phyloP scores from a whole-genome alignment of 2,888 invertebrate species.

The Parnassius orleans region DNA sequence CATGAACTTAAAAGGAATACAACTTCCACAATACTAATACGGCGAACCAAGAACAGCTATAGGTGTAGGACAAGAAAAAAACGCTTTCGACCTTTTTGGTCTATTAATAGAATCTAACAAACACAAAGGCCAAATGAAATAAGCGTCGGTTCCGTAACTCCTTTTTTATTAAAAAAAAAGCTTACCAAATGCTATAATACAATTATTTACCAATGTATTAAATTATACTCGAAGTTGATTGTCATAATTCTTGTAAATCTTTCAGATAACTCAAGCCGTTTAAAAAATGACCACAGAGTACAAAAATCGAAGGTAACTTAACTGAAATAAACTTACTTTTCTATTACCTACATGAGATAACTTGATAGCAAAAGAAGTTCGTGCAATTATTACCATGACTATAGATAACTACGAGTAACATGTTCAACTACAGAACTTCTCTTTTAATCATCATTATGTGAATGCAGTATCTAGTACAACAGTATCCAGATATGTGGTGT shows the following conservation, averaged over 20 bases:
- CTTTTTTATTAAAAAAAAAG: conserved; percentile 11
- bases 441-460: no score
- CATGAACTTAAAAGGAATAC: conserved; percentile 49
- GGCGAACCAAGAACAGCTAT: conserved; percentile 43
- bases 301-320: background rate
- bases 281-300: conserved; percentile 2
- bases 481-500: no score
- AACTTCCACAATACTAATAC: conserved; percentile 40
- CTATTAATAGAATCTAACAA: conserved; percentile 18
- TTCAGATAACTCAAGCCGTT: no score
- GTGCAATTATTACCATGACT: no score
- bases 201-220: conserved; percentile 20
- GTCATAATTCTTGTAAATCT: background rate
- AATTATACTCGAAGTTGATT: conserved; percentile 11
- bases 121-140: conserved; percentile 20
- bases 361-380: no score
- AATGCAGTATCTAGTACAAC: no score
- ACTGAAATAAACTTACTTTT: no score
- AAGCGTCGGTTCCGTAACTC: conserved; percentile 3
- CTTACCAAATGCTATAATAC: background rate
- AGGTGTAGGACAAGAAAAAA: conserved; percentile 28
- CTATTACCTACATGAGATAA: no score
- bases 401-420: no score
- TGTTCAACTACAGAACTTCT: no score
- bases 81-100: conserved; percentile 20